Conservation (phyloP, 23 tunicate species). For the Oikopleura dioica region DNA sequence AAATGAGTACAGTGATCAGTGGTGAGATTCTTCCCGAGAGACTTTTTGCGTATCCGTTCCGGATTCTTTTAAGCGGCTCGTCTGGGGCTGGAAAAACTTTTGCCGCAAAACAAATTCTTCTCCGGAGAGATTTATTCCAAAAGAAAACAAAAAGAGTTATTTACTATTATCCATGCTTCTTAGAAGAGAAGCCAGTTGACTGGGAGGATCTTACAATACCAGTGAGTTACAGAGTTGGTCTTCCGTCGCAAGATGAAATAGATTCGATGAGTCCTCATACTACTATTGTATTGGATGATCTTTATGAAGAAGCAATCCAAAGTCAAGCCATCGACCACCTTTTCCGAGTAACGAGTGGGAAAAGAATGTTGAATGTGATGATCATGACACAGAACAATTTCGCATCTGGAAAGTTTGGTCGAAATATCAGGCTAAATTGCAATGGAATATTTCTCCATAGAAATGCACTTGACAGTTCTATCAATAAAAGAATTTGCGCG, state of each 20-base stretch:
- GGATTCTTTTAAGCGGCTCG: neutral
- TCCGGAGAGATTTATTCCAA: neutral
- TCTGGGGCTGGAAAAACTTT: constrained; percentile 11
- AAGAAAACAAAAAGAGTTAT: neutral
- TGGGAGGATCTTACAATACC: neutral
- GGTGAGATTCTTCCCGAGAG: too few relatives aligned
- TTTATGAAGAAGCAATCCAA: neutral
- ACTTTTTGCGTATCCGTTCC: neutral
- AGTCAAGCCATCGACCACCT: too few relatives aligned
- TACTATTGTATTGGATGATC: neutral
- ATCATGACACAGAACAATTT: neutral
- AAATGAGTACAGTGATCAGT: too few relatives aligned
- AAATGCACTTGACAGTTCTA: neutral
- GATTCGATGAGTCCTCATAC: neutral
- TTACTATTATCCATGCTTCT: neutral
- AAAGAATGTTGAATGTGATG: neutral
- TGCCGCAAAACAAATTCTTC: neutral
- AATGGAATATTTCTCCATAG: neutral
- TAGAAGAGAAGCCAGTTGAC: neutral
- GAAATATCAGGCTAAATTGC: neutral
- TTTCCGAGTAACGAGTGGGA: neutral
- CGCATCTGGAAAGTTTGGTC: neutral
- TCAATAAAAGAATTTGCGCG: neutral
- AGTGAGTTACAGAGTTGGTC: neutral
- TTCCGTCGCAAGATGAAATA: neutral